These are phyloP conservation scores for Tuberolachnus salignus DNA, from an alignment of 2,888 invertebrate genomes.

Conservation along the genomic window DNA sequence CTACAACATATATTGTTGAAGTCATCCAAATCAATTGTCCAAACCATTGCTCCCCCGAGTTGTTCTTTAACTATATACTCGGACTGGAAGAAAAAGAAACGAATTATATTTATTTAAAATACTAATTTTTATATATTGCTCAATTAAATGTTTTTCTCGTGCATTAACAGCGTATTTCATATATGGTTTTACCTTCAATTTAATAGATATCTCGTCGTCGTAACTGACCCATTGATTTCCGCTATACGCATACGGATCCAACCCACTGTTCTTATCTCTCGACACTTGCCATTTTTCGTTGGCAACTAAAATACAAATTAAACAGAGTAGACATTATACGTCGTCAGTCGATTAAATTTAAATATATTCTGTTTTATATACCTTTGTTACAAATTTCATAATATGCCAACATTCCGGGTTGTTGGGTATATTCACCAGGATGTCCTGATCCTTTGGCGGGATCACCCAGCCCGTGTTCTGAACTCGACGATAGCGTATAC, in stretches of 20 bases:
- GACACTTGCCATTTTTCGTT: conserved; percentile 73
- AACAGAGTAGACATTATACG: neutral
- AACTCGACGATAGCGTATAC: conserved; percentile 69
- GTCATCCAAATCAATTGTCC: conserved; percentile 89
- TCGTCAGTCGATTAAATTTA: neutral
- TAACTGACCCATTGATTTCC: conserved; percentile 89
- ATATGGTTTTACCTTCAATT: conserved; percentile 68
- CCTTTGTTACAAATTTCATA: conserved; percentile 70
- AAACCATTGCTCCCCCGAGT: conserved; percentile 82
- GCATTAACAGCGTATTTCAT: neutral
- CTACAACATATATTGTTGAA: conserved; percentile 83
- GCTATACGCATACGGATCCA: conserved; percentile 79
- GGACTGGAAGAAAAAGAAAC: conserved; percentile 66
- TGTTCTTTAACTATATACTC: conserved; percentile 75
- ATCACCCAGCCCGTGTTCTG: conserved; percentile 67
- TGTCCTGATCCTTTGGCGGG: conserved; percentile 74
- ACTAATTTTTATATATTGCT: too few relatives aligned
- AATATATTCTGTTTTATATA: neutral
- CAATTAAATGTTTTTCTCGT: neutral
- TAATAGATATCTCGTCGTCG: conserved; percentile 80
- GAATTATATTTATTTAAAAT: neutral
- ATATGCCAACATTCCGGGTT: conserved; percentile 73
- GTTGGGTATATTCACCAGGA: conserved; percentile 68
- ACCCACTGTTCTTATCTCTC: conserved; percentile 66
- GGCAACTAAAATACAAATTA: conserved; percentile 65